Conservation (phyloP, 1,140 invertebrate genomes). For the Rhizoglyphus robini region DNA sequence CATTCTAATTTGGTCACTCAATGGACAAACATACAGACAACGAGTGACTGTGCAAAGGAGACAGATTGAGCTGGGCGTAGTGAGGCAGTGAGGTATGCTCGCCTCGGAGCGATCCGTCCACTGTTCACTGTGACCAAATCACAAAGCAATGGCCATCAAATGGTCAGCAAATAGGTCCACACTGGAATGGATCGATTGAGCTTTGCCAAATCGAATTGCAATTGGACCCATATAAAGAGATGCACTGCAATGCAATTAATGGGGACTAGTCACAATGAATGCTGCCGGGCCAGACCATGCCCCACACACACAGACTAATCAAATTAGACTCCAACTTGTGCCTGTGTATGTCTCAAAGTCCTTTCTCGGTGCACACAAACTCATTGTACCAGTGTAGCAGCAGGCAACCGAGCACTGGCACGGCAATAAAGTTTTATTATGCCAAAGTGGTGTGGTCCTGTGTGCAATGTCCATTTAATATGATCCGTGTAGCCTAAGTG, state of each 20-base stretch:
- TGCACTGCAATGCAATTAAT: neutral
- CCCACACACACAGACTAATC: too few relatives aligned
- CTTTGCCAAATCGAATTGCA: neutral
- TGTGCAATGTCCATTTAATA: too few relatives aligned
- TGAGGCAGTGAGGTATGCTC: too few relatives aligned
- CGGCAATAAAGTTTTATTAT: too few relatives aligned
- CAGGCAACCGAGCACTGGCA: too few relatives aligned
- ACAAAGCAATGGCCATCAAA: neutral
- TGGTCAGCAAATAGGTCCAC: neutral
- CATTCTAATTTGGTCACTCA: neutral
- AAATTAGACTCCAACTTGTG: neutral
- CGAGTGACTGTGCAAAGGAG: neutral
- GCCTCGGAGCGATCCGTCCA: too few relatives aligned
- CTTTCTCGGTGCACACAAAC: neutral
- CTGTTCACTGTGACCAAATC: too few relatives aligned
- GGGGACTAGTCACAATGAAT: neutral
- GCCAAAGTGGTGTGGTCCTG: too few relatives aligned
- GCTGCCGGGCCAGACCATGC: too few relatives aligned
- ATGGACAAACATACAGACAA: neutral
- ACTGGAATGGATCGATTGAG: neutral
- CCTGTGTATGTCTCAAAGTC: neutral
- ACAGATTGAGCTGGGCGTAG: too few relatives aligned
- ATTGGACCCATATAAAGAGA: neutral
- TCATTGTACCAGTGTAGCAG: too few relatives aligned
- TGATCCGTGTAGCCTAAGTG: too few relatives aligned